Percentiles rank a stretch among this genome's conserved stretches.
Evolutionary conservation across 2,113 vertebrate species (phyloP).

Genomic region (Oncorhynchus kisutch): DNA sequence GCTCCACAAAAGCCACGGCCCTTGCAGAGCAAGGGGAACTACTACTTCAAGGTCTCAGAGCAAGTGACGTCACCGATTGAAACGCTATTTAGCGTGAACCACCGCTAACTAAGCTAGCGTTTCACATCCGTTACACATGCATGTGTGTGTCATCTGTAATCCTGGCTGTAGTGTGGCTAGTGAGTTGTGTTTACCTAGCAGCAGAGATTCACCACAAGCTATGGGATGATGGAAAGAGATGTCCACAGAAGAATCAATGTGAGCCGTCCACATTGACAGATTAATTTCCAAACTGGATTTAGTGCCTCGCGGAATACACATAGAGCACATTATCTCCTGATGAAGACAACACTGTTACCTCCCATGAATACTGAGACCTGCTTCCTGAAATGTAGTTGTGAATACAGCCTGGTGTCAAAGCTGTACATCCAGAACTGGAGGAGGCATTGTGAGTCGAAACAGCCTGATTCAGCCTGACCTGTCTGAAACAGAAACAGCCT

Average conservation of each 20-base stretch:
- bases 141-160: not conserved
- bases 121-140: too few relatives aligned
- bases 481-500: too few relatives aligned
- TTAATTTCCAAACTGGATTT: conserved; percentile 57
- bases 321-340: conserved; percentile 54
- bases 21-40: too few relatives aligned
- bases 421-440: conserved; percentile 41
- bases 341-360: conserved; percentile 44
- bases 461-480: not conserved
- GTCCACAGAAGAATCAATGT: conserved; percentile 21
- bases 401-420: conserved; percentile 39
- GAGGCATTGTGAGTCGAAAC: conserved; percentile 33
- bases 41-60: too few relatives aligned
- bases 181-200: conserved; percentile 2
- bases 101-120: too few relatives aligned
- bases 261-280: conserved; percentile 36
- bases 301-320: conserved; percentile 53
- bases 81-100: too few relatives aligned
- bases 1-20: too few relatives aligned
- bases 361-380: conserved; percentile 47
- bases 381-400: conserved; percentile 30
- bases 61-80: too few relatives aligned
- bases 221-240: conserved; percentile 40
- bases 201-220: conserved; percentile 25
- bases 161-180: not conserved